phyloP scores from a whole-genome alignment of 2,888 invertebrate genomes.

The Melangyna quadrimaculata region DNA sequence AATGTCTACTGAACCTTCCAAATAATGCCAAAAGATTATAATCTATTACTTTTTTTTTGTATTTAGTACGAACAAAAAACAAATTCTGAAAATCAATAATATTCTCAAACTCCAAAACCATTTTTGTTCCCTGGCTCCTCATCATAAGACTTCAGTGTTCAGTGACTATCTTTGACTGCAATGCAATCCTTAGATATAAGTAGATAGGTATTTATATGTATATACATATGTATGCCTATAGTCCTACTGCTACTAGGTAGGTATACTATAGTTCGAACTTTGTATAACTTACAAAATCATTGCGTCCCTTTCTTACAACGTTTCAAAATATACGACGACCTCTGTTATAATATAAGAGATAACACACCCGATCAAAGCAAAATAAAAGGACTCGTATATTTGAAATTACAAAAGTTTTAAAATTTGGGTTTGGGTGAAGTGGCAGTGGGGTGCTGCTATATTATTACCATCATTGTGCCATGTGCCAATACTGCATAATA shows the following conservation, averaged over 20 bases:
- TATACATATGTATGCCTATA: neutral
- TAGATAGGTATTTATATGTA: too few species aligned
- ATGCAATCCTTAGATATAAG: neutral
- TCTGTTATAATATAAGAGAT: constrained; percentile 45
- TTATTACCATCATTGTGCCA: constrained; percentile 28
- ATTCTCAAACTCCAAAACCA: neutral
- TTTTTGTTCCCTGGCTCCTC: constrained; percentile 18
- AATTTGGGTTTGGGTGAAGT: constrained; percentile 46
- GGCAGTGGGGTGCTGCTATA: constrained; percentile 33
- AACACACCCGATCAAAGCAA: constrained; percentile 61
- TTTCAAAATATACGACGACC: neutral
- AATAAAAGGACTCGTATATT: constrained; percentile 65
- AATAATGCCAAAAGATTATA: neutral
- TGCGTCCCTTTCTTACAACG: constrained; percentile 51
- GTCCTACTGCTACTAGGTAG: neutral
- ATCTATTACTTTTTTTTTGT: neutral
- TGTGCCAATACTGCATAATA: constrained; percentile 28
- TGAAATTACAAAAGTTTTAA: constrained; percentile 67
- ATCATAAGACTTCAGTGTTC: constrained; percentile 30
- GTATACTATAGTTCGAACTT: constrained; percentile 42
- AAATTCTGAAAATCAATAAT: constrained; percentile 60
- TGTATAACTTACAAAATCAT: constrained; percentile 46
- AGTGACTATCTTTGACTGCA: constrained; percentile 24
- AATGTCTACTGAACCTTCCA: constrained; percentile 7
- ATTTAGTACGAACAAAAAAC: too few species aligned